A percentile compares a stretch with the other conserved stretches of the same genome.
Evolutionary conservation across 2,888 invertebrate genomes (phyloP).

Genomic region (Liodrosophila aerea): DNA sequence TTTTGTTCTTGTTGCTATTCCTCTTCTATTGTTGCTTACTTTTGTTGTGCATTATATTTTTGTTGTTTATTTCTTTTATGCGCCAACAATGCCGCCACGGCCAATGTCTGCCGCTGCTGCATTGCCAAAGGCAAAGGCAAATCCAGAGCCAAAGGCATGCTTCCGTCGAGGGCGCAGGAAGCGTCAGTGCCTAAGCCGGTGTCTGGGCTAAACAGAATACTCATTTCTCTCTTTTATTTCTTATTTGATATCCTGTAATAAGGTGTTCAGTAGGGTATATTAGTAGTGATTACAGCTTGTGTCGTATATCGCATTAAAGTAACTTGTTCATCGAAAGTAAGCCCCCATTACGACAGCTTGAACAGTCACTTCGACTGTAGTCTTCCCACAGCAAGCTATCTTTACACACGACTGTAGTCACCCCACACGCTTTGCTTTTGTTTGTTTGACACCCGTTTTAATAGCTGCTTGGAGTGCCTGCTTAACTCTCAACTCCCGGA

Average conservation of each 20-base stretch:
- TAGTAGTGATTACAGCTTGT: too few species aligned
- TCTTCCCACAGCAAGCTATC: too few species aligned
- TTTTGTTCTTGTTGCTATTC: constrained; percentile 25
- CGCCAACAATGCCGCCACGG: constrained; percentile 42
- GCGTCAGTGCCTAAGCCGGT: constrained; percentile 16
- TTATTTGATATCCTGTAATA: not conserved
- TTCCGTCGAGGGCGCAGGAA: constrained; percentile 33
- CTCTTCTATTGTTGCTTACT: constrained; percentile 30
- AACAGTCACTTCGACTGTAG: too few species aligned
- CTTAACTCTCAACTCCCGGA: constrained; percentile 12
- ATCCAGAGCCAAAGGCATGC: constrained; percentile 13
- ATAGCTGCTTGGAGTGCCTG: constrained; percentile 51
- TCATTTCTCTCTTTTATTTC: constrained; percentile 10
- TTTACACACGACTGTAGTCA: too few species aligned
- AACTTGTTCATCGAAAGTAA: too few species aligned
- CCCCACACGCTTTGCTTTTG: constrained; percentile 10
- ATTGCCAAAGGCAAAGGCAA: not conserved
- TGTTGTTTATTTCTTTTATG: constrained; percentile 51
- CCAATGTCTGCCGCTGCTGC: constrained; percentile 18
- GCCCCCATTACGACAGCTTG: too few species aligned
- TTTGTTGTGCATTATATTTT: constrained; percentile 42
- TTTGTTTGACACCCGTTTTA: constrained; percentile 57
- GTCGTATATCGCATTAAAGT: too few species aligned
- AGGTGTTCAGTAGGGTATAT: too few species aligned
- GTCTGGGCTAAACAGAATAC: constrained; percentile 46